These are phyloP conservation scores for Salmo trutta DNA, from an alignment of 2,797 vertebrate genomes.

Conservation along the genomic window DNA sequence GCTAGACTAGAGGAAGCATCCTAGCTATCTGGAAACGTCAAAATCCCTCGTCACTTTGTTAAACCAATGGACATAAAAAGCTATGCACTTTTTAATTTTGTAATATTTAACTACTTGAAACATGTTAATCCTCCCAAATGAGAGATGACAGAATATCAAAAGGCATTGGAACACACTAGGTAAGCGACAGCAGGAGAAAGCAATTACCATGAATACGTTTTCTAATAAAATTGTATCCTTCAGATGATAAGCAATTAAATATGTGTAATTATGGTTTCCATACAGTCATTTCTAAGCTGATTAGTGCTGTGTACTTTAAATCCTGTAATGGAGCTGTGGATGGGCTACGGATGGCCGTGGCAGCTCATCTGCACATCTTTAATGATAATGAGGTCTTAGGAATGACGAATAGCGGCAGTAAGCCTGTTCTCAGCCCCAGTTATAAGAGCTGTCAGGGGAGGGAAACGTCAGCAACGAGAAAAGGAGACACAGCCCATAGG, in stretches of 20 bases:
- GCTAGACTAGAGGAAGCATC: conserved; percentile 10
- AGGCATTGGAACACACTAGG: conserved; percentile 58
- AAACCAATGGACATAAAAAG: conserved; percentile 62
- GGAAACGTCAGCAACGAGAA: neutral
- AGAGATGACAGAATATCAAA: conserved; percentile 72
- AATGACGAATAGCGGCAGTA: conserved; percentile 58
- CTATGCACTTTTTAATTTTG: conserved; percentile 67
- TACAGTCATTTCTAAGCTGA: conserved; percentile 79
- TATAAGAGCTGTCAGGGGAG: conserved; percentile 65
- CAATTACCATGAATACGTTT: conserved; percentile 77
- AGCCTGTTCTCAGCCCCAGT: conserved; percentile 50
- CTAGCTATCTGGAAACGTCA: conserved; percentile 58
- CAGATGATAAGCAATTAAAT: conserved; percentile 81
- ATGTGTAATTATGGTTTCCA: conserved; percentile 76
- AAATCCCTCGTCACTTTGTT: conserved; percentile 70
- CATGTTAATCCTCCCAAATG: conserved; percentile 70
- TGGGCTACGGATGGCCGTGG: conserved; percentile 65
- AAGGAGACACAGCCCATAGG: conserved; percentile 42
- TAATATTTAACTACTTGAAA: conserved; percentile 62
- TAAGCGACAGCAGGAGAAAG: conserved; percentile 65
- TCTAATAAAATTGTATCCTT: conserved; percentile 82
- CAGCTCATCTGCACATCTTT: conserved; percentile 70
- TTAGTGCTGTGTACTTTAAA: conserved; percentile 78
- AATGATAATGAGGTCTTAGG: conserved; percentile 66
- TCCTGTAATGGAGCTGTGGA: conserved; percentile 73